These are phyloP conservation scores for Salvelinus fontinalis DNA, from an alignment of 2,113 vertebrate species.

Conservation along the genomic window DNA sequence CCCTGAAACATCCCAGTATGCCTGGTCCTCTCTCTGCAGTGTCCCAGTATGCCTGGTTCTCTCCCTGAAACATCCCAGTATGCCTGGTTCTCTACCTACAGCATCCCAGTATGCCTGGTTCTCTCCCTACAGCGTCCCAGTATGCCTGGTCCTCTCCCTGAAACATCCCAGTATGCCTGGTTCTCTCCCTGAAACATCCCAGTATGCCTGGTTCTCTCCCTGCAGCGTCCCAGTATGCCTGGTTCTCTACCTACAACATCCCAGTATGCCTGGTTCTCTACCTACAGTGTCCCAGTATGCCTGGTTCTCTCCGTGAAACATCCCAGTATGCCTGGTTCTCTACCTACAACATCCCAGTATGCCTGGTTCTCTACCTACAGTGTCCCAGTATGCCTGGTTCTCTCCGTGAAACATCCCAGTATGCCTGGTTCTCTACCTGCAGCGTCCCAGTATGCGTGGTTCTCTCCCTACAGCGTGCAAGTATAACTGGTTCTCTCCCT, in stretches of 20 bases:
- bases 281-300: too few relatives aligned
- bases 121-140: too few relatives aligned
- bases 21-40: conserved; percentile 39
- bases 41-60: conserved; percentile 28
- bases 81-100: conserved; percentile 43
- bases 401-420: conserved; percentile 25
- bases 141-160: conserved; percentile 42
- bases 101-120: conserved; percentile 37
- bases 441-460: conserved; percentile 11
- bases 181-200: too few relatives aligned
- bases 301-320: conserved; percentile 46
- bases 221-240: too few relatives aligned
- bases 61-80: conserved; percentile 10
- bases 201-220: conserved; percentile 41
- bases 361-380: conserved; percentile 27
- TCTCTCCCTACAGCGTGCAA: conserved; percentile 26
- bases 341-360: not conserved
- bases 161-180: too few relatives aligned
- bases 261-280: conserved; percentile 41
- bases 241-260: conserved; percentile 47
- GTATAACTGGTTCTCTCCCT: conserved; percentile 36
- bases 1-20: conserved; percentile 4
- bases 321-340: conserved; percentile 41
- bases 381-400: conserved; percentile 18
- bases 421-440: conserved; percentile 37